Conservation (phyloP, 2,113 vertebrate genomes). For the Python bivittatus region DNA sequence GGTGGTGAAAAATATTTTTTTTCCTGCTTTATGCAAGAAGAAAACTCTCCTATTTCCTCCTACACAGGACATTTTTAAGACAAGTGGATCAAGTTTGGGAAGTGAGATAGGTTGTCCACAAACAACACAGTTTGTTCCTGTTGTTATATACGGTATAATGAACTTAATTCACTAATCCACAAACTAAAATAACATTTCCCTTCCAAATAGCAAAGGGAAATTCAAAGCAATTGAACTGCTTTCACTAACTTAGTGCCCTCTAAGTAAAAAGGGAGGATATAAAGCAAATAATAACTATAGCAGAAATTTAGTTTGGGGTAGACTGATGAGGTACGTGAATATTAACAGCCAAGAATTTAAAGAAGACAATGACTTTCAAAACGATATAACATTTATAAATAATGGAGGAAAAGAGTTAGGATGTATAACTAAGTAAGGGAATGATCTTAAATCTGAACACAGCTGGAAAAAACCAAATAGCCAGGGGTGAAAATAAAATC, state of each 20-base stretch:
- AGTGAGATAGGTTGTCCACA: neutral
- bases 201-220: neutral
- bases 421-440: neutral
- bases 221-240: neutral
- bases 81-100: neutral
- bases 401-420: neutral
- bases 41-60: neutral
- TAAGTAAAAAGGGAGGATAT: neutral
- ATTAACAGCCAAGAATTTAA: neutral
- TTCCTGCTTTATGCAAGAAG: neutral
- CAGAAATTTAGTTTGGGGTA: neutral
- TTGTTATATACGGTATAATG: neutral
- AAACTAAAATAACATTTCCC: neutral
- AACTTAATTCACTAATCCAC: neutral
- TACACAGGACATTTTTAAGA: neutral
- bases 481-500: neutral
- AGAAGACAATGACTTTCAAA: neutral
- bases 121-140: neutral
- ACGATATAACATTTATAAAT: neutral
- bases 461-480: neutral
- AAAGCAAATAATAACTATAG: neutral
- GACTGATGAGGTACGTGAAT: neutral
- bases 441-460: neutral
- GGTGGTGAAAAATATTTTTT: neutral
- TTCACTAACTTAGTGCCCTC: neutral